A percentile compares a stretch with the other conserved stretches of the same genome.
Conservation (phyloP, 2,113 vertebrate species). For the Octodon degus region DNA sequence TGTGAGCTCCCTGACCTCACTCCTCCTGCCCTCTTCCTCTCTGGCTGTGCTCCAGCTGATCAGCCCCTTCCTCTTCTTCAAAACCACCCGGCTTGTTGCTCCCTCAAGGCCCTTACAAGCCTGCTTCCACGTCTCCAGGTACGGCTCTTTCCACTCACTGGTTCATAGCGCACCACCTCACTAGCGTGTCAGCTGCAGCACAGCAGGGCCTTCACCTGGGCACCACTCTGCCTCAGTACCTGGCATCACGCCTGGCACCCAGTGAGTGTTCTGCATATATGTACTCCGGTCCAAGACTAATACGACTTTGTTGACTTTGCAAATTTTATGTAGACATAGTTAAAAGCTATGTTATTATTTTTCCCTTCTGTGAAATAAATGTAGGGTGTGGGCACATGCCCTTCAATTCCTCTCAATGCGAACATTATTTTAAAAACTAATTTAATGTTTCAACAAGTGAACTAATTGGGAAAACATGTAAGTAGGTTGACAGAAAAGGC, state of each 20-base stretch:
- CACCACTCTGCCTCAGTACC: not conserved
- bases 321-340: not conserved
- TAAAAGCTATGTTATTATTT: not conserved
- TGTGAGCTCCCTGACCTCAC: not conserved
- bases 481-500: not conserved
- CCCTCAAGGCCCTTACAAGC: not conserved
- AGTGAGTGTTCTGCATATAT: not conserved
- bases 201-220: not conserved
- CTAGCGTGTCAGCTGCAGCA: not conserved
- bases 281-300: not conserved
- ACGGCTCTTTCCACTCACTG: not conserved
- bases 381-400: not conserved
- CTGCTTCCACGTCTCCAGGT: not conserved
- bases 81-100: not conserved
- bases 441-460: slow-evolving; percentile 14
- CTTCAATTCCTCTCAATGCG: not conserved
- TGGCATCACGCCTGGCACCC: not conserved
- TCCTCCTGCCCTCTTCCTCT: not conserved
- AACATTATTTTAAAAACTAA: slow-evolving; percentile 10
- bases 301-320: not conserved
- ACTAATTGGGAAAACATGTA: not conserved
- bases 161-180: not conserved
- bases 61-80: not conserved
- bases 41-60: not conserved
- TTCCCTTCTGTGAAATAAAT: slow-evolving; percentile 1